phyloP scores from a whole-genome alignment of 2,888 invertebrate genomes.

The Vesta saturnalis region DNA sequence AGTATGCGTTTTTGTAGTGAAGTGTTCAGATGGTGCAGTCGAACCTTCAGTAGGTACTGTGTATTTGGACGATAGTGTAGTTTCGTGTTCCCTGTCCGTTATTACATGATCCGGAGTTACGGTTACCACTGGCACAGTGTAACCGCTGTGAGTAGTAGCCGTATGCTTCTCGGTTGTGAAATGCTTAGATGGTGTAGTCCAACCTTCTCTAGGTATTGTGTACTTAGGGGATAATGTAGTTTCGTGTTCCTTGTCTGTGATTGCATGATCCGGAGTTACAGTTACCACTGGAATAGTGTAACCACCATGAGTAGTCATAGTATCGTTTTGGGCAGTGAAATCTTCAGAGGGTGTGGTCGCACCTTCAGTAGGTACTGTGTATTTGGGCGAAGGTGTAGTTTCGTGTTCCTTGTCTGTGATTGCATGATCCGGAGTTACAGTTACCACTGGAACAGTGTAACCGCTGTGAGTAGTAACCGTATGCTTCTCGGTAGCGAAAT shows the following conservation, averaged over 20 bases:
- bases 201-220: too few relatives aligned
- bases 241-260: neutral
- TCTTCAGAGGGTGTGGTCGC: neutral
- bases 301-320: neutral
- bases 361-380: neutral
- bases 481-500: neutral
- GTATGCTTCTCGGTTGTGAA: neutral
- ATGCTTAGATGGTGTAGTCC: neutral
- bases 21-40: too few relatives aligned
- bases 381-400: neutral
- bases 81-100: conserved; percentile 1
- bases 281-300: neutral
- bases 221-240: too few relatives aligned
- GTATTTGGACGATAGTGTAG: neutral
- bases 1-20: too few relatives aligned
- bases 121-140: neutral
- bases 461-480: too few relatives aligned
- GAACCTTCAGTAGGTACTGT: neutral
- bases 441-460: too few relatives aligned
- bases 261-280: neutral
- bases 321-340: neutral
- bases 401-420: too few relatives aligned
- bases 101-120: neutral
- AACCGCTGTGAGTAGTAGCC: neutral
- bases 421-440: too few relatives aligned